Conservation (phyloP, 2,888 invertebrate species). For the Saturnia pavonia region DNA sequence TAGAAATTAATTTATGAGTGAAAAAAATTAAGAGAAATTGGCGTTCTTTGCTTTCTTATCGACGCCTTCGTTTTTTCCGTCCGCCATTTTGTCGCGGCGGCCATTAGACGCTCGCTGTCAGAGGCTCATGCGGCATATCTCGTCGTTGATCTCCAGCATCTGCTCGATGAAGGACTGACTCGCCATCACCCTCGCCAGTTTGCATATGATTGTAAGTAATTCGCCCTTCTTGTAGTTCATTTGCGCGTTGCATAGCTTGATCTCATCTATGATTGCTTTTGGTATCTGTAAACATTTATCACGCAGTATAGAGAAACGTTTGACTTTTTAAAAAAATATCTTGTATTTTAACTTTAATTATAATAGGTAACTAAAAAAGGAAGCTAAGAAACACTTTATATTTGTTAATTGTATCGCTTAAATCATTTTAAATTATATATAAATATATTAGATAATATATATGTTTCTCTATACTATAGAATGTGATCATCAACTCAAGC, state of each 20-base stretch:
- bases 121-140: slow-evolving; percentile 89
- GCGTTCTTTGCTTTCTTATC: slow-evolving; percentile 25
- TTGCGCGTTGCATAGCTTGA: slow-evolving; percentile 87
- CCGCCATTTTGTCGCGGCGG: slow-evolving; percentile 49
- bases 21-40: slow-evolving; percentile 12
- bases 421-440: no score
- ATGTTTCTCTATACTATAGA: no score
- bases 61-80: slow-evolving; percentile 27
- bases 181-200: slow-evolving; percentile 85
- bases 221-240: slow-evolving; percentile 86
- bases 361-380: no score
- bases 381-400: no score
- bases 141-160: slow-evolving; percentile 89
- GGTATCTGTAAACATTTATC: slow-evolving; percentile 77
- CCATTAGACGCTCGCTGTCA: slow-evolving; percentile 53
- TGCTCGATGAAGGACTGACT: slow-evolving; percentile 89
- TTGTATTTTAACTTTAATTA: no score
- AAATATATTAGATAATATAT: no score
- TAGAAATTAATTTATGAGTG: not conserved
- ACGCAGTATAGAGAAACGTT: no score
- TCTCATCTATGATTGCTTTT: slow-evolving; percentile 81
- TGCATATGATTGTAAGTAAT: slow-evolving; percentile 83
- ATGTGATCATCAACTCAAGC: no score
- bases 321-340: no score
- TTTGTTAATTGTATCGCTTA: no score